Evolutionary conservation across 2,888 invertebrate species (phyloP), one percentile per base, ranked within the genome.

Genomic region (Imbricaverruca yamaguchii): DNA sequence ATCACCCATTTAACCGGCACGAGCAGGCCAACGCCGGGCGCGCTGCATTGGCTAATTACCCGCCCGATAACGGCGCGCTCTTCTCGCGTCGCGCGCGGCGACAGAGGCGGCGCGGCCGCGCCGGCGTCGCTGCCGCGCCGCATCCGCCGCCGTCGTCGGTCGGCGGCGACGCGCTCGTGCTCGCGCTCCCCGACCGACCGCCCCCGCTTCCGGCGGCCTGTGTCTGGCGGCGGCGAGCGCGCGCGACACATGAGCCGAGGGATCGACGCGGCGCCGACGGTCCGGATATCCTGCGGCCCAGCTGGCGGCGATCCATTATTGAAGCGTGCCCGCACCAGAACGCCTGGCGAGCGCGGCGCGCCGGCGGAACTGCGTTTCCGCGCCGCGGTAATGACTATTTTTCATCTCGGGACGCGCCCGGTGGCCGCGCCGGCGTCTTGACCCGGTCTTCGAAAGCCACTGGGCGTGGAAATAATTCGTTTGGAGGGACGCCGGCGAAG

Each of bases 201-300:
- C 15, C 61, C 15, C 18, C 61, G 61, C 15, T 61, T 61, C 61
- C 61, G 61, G 61, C 39, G 39, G 39, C 39, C 4, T 39, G 39
- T 18, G 61, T 61, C 61, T 61, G 59, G 59, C 59, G 2, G 11
- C 65, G 3, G 65, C 23, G 65, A 23, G 65, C 9, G 65, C 65
- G 65, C 7, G 65, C 65, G 65, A 65, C 65, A 65, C 18, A 18
- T 18, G 65, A 65, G n/a, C 65, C 65, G 63, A 21, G 15, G 63
- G 63, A 63, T 63, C 63, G 63, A 63, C 63, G 21, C 18, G 18
- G 23, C 65, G 23, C 65, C 23, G n/a, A 6, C 23, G 0, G n/a
- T 65, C 65, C 65, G 65, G 65, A 65, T 65, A 65, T 65, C 65
- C 65, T 65, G 65, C 23, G 23, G 65, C 65, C 65, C 65, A 65